These are phyloP conservation scores for Eumaeus atala DNA, from an alignment of 1,140 invertebrate species.

Conservation along the genomic window DNA sequence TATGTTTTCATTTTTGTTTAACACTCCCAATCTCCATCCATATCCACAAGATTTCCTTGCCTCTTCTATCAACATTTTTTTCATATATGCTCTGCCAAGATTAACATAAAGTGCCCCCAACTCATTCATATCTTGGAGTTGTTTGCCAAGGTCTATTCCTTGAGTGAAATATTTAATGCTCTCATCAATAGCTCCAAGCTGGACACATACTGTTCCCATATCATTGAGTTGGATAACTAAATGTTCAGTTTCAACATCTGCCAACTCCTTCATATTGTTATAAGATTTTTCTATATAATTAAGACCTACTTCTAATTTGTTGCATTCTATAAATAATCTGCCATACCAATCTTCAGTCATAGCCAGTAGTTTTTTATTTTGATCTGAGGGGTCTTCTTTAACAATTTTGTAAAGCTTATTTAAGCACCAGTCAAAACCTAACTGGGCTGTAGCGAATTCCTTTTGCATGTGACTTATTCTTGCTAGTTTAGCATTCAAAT, in stretches of 20 bases:
- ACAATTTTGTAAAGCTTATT: constrained; percentile 78
- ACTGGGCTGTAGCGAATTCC: constrained; percentile 79
- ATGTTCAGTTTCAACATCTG: constrained; percentile 83
- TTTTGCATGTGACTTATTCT: constrained; percentile 80
- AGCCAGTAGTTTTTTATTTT: constrained; percentile 78
- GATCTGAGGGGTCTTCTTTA: constrained; percentile 66
- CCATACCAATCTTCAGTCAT: constrained; percentile 89
- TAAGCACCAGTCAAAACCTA: constrained; percentile 86
- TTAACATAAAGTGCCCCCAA: constrained; percentile 87
- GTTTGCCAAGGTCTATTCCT: constrained; percentile 81
- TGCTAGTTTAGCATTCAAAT: constrained; percentile 82
- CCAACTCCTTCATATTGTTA: constrained; percentile 77
- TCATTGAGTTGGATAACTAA: constrained; percentile 89
- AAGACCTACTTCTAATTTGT: constrained; percentile 79
- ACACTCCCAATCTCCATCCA: constrained; percentile 81
- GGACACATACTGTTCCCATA: constrained; percentile 84
- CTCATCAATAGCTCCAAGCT: constrained; percentile 78
- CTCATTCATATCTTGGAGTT: constrained; percentile 77
- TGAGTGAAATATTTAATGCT: constrained; percentile 82
- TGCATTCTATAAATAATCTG: constrained; percentile 80
- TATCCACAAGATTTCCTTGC: constrained; percentile 83
- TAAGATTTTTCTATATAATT: constrained; percentile 82
- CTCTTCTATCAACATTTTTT: constrained; percentile 80
- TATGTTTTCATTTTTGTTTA: constrained; percentile 78
- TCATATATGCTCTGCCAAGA: constrained; percentile 85